Evolutionary conservation across 2,888 invertebrate species (phyloP), one percentile per base, ranked within the genome.

Genomic region (Agrilus cyanescens): DNA sequence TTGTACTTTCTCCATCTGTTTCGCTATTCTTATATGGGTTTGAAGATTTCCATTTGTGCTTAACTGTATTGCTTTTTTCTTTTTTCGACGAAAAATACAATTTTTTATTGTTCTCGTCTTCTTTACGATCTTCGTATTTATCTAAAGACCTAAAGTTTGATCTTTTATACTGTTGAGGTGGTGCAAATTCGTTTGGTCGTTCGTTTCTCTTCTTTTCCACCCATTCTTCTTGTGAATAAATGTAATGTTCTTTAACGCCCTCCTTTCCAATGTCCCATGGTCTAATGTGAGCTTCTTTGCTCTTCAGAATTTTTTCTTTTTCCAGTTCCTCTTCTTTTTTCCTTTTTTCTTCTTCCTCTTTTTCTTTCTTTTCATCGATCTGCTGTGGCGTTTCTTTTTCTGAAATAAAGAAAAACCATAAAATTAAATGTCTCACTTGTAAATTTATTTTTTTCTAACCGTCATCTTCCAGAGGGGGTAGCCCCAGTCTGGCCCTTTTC

Each of bases 111-210:
- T 32, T 12, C 41, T 51, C 51, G n/a, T 13, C 6, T 34, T 38
- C 42, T 8, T 42, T 37, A 29, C 33, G 42, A 12, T 46, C 12
- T 29, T 10, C 12, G 25, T 30, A 25, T 5, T 13, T 12, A 7
- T 44, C 41, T 1, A 33, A 2, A 18, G 41, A 39, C 39, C 52
- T 48, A 39, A 53, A 54, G 36, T 57, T 52, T 25, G 25, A 25
- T 37, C 47, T 49, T 32, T 47, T 47, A 41, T 56, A 60, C 4
- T 46, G 18, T 10, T 46, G 39, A 3, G 74, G 73, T 4, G 91
- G 91, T 1, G 86, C 90, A 67, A 93, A 93, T 62, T 90, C 88
- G 1, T 72, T 58, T 16, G 71, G 68, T 49, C 91, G 72, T 57
- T 85, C 81, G 40, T 69, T 68, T 49, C 93, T 73, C 60, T 85